Base-by-base conservation (phyloP, 2,797 vertebrate species). In the Leptodactylus fallax region DNA sequence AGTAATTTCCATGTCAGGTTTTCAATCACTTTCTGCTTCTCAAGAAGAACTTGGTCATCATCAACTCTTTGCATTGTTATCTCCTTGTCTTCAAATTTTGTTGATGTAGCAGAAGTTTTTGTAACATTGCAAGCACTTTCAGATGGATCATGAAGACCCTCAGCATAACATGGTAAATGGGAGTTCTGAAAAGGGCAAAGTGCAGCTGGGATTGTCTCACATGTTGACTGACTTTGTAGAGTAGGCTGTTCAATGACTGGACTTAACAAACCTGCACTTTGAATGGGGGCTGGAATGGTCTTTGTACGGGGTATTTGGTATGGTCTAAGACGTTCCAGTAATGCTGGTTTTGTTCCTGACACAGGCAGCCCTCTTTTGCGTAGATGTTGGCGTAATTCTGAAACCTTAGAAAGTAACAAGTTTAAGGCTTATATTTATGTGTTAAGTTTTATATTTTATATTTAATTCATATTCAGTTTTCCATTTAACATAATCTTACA, bases 351-450 rank as follows among this genome's bases (percentile, higher is more conserved):
- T 61, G 97, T 98, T 86, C 97, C 97, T 0, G 97, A 98, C 81
- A 98, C 97, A 0, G 96, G 97, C 72, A 98, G 97, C 87, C 97
- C 97, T 0, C 96, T 94, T 91, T 97, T 96, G 25, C 97, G 96
- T 86, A 98, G 94, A 93, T 98, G 97, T 90, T 98, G 97, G 10
- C 97, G 94, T 74, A 98, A 95, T 92, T 98, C 97, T 0, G 97
- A 97, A 90, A 98, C 97, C 97, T 98, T 91, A 7, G 6, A 53
- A 82, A 71, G 51, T 23, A 56, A 47, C 19, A 77, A 13, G 10
- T 74, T 49, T 49, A 45, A 74, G 3, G 8, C 16, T 16, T 17
- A 19, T 4, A 21, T 3, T 47, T 36, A 3, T 36, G 36, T 36
- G 36, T 36, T 36, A 36, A 36, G 4, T 4, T 2, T 4, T 36